Evolutionary conservation across 2,113 vertebrate genomes (phyloP), one percentile per base, ranked within the genome.

Genomic region (Papio anubis): DNA sequence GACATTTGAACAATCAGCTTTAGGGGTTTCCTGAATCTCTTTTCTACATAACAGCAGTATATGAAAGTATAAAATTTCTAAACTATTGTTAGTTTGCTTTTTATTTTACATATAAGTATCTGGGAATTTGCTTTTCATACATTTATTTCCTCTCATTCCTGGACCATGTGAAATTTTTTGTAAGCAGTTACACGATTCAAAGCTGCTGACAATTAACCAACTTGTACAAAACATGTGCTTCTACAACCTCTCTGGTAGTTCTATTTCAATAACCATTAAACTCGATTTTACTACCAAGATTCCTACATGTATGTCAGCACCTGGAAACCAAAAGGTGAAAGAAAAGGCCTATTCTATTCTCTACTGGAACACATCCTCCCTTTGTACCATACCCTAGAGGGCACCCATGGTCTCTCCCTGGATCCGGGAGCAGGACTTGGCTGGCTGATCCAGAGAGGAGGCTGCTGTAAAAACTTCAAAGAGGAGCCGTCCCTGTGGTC

Each of bases 61-160:
- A 57, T 27, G 27, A 73, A 91, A 93, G 68, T 48, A 73, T 89
- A 48, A 61, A 18, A 76, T 93, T 85, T 66, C 17, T 73, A 88
- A 78, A 83, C 57, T 32, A 61, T 38, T 95, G 25, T 57, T 40
- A 70, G 7, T 45, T 82, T 13, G 18, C 45, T 43, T 50, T 11
- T 27, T 40, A 11, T 82, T 38, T 55, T 32, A 17, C 75, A 50
- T 30, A 13, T 40, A 66, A 66, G 35, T 25, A 9, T 48, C 40
- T 78, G 18, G 32, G n/a, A 23, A 80, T 92, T 94, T 55, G 52
- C 9, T 87, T 96, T 90, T 75, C 8, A 8, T 11, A 9, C 43
- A 64, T 48, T 85, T 48, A 64, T 45, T 30, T 68, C 45, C 17
- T 57, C 18, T 48, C 66, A 40, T 61, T 48, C 57, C 80, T 84